Base-by-base conservation (phyloP, 2,888 invertebrate genomes). In the Athalia cordata region DNA sequence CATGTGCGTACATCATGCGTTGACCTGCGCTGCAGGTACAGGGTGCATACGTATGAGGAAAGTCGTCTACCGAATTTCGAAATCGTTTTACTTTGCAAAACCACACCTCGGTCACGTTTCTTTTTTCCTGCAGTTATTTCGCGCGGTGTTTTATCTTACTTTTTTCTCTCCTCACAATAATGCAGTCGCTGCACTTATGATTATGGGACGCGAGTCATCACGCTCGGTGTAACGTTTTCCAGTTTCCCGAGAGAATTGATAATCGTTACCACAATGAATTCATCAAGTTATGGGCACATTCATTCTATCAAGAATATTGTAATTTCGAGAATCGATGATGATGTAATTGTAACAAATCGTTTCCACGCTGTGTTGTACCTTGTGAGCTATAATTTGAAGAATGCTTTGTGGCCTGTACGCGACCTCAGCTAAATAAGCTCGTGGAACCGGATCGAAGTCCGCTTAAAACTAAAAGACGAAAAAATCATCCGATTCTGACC, bases 61-160 rank as follows among this genome's bases (percentile, higher is more conserved):
- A 29, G 29, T 29, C 29, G 29, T 29, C 29, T 29, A 29, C 29
- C 29, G 29, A 29, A 29, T 29, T 29, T 29, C 29, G 29, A 29
- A 29, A 29, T 2, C 29, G 29, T 29, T 29, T 29, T 29, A 29
- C 29, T 29, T 29, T 29, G 29, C 29, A 29, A 29, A 29, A 29
- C 68, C 68, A 68, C 68, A 52, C 68, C 68, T 68, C 55, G 68
- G 68, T 29, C 68, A 68, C 68, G 68, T 68, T 68, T 68, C 55
- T 50, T 45, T 55, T 29, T 50, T 68, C 68, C 29, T 55, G 15
- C 29, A 6, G 29, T 43, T 68, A 52, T 68, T 8, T 68, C n/a
- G 6, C 47, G 0, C 43, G n/a, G 29, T 43, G 5, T 55, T 68
- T 50, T 68, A 9, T 29, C 43, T n/a, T 55, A 8, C 11, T 55